phyloP scores from a whole-genome alignment of 2,888 invertebrate genomes.

The Geotrupes spiniger region DNA sequence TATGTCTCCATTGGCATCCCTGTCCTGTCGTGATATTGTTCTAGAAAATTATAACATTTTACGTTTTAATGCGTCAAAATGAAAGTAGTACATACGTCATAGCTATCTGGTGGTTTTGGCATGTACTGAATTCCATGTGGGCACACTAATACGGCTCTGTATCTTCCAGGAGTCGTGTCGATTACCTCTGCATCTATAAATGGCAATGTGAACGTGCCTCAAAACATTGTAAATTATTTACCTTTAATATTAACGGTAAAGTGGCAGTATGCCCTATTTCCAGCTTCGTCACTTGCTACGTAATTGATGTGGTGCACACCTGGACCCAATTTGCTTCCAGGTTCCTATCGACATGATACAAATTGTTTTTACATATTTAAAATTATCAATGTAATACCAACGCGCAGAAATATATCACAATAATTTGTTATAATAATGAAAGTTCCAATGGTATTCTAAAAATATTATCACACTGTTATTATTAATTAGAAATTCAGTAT shows the following conservation, averaged over 20 bases:
- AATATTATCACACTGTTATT: too few species aligned
- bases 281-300: slow-evolving; percentile 62
- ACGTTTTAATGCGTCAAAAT: slow-evolving; percentile 4
- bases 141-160: slow-evolving; percentile 43
- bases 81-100: slow-evolving; percentile 36
- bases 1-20: slow-evolving; percentile 44
- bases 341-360: slow-evolving; percentile 49
- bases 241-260: slow-evolving; percentile 62
- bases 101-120: slow-evolving; percentile 36
- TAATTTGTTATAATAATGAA: too few species aligned
- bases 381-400: too few species aligned
- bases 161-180: slow-evolving; percentile 27
- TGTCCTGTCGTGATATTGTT: slow-evolving; percentile 36
- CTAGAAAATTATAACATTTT: slow-evolving; percentile 29
- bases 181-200: slow-evolving; percentile 28
- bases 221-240: slow-evolving; percentile 37
- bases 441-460: too few species aligned
- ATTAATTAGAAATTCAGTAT: slow-evolving; percentile 1
- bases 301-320: slow-evolving; percentile 64
- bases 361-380: too few species aligned
- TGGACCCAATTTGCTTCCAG: slow-evolving; percentile 59
- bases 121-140: slow-evolving; percentile 44
- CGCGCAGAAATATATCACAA: too few species aligned
- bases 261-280: slow-evolving; percentile 61
- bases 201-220: slow-evolving; percentile 3